Evolutionary conservation across 2,797 vertebrate species (phyloP), one percentile per base, ranked within the genome.

Genomic region (Crocodylus rhombifer): DNA sequence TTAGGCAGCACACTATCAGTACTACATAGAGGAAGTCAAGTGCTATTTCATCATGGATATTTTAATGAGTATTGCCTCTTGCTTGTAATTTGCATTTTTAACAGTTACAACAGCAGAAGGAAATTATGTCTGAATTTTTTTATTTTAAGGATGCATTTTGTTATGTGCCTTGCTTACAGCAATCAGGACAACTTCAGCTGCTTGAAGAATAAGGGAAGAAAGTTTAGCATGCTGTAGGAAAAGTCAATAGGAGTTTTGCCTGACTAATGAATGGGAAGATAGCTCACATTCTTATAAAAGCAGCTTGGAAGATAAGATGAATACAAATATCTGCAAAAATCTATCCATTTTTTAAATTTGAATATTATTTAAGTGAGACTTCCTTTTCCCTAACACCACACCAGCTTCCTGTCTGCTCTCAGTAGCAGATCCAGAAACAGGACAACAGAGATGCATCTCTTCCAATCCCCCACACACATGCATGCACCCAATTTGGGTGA

Each of bases 41-140:
- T 60, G 28, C 17, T 12, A 57, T 86, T 93, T 94, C 77, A 77
- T 57, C 58, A 2, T 25, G 28, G 56, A 28, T 77, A 80, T 91
- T 87, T 93, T 85, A 95, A 75, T 80, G 56, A 89, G 55, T 83
- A 75, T 92, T 94, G 51, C 51, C 60, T 74, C 67, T 86, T 95
- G 75, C 15, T 76, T 88, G 28, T 80, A 73, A 88, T 84, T 80
- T 69, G 10, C 55, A 69, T 95, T 93, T 96, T 86, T 33, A 87
- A 82, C 28, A 21, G 26, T 77, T 88, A 80, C 15, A 90, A 23
- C 25, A 80, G 36, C 20, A 74, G 75, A 85, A 95, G 30, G 81
- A 82, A 95, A 77, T 76, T 9, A 26, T 28, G 20, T 88, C 75
- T 88, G 78, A 63, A 81, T 77, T 21, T 77, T 87, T 87, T 76